Base-by-base conservation (phyloP, 2,888 invertebrate species). In the Masnerella sp. region DNA sequence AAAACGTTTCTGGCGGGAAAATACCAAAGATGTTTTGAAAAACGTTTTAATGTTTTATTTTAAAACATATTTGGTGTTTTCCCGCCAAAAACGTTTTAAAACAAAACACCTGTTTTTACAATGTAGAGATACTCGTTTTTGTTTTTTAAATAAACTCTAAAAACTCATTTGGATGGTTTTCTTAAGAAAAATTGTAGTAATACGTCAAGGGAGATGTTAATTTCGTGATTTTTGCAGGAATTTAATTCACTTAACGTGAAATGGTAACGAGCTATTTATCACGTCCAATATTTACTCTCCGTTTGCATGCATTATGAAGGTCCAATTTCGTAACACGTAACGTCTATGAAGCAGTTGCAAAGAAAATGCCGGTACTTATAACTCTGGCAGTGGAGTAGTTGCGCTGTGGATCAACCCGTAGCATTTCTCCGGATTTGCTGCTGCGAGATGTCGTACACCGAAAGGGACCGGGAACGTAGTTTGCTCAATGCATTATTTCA, bases 341-440 rank as follows among this genome's bases (percentile, higher is more conserved):
- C 28, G 47, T 43, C 32, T 58, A 64, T 64, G 58, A 58, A 47
- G 12, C 56, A 51, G 43, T 64, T 42, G 4, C 52, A 72, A 73
- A 74, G 77, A 73, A 78, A 78, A 67, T 80, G 83, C 82, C 80
- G 82, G 84, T 81, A 82, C 86, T 87, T 87, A 86, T 86, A 87
- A 83, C 87, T 84, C 86, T 86, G 82, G 85, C 85, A 83, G 86
- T 85, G 85, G 85, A 86, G 83, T 85, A 86, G 87, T 86, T 85
- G 80, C 32, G 49, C 36, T 56, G 49, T 62, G 62, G 56, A 70
- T 70, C 62, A 70, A 83, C 83, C 85, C 87, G 83, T 81, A 83
- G 61, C 52, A 28, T 64, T 74, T 59, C 64, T 59, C 70, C 52
- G 65, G 70, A 74, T 74, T 74, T 61, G 70, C 65, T 34, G 30